Evolutionary conservation across 2,113 vertebrate species (phyloP).

Genomic region (Trematomus loennbergii): DNA sequence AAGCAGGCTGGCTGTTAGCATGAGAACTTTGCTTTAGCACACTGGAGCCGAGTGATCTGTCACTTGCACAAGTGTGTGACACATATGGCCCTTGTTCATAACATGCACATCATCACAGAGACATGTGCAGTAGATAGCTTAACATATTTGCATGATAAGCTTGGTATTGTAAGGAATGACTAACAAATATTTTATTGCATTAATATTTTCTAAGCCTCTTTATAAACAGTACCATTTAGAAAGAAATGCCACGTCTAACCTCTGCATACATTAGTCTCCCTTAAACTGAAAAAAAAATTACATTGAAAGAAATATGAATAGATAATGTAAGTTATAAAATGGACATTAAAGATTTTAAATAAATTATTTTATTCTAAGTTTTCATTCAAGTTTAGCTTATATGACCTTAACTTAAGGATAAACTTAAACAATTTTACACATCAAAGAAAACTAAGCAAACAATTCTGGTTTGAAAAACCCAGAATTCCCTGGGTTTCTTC

Average conservation of each 20-base stretch:
- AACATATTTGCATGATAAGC: background rate
- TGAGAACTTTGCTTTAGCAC: slow-evolving; percentile 12
- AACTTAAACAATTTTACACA: background rate
- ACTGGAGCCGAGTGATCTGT: slow-evolving; percentile 25
- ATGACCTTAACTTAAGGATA: background rate
- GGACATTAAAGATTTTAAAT: background rate
- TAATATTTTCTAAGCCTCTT: too few species aligned
- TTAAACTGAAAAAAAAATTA: background rate
- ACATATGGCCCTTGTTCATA: background rate
- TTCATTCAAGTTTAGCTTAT: too few species aligned
- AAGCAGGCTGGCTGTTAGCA: slow-evolving; percentile 35
- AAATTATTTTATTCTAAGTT: too few species aligned
- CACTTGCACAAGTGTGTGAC: slow-evolving; percentile 11
- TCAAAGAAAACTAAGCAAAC: background rate
- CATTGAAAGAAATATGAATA: background rate
- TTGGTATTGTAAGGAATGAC: background rate
- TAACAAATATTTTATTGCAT: background rate
- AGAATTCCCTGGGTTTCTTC: background rate
- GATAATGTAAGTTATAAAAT: background rate
- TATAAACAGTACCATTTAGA: too few species aligned
- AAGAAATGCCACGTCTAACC: too few species aligned
- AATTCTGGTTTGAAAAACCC: background rate
- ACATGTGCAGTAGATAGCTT: background rate
- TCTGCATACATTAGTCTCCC: background rate
- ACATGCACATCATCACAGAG: background rate